Percentiles rank a stretch among this genome's conserved stretches.
phyloP scores from a whole-genome alignment of 2,113 vertebrate genomes.

The Sylvilagus bachmani region DNA sequence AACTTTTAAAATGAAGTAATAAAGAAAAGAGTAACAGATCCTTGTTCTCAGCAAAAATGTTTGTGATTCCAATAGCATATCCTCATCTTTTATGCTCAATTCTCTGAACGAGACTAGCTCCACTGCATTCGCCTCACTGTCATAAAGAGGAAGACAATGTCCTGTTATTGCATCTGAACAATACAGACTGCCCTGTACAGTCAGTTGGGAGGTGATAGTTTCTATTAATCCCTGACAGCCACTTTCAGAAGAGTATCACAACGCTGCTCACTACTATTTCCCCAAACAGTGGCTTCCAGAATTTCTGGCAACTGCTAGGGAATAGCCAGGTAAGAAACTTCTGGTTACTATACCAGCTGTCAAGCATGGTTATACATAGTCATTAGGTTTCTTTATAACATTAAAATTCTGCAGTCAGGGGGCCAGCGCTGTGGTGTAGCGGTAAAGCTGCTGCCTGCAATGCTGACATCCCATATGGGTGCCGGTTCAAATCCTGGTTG shows the following conservation, averaged over 20 bases:
- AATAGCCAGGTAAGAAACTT: background rate
- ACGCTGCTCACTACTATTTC: background rate
- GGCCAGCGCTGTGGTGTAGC: no score
- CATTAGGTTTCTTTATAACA: background rate
- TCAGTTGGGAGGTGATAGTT: background rate
- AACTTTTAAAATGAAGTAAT: background rate
- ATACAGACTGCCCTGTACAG: background rate
- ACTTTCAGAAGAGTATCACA: slow-evolving; percentile 8
- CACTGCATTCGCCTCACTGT: background rate
- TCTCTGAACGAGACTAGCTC: background rate
- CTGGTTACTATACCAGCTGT: background rate
- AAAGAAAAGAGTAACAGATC: background rate
- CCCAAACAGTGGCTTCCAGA: background rate
- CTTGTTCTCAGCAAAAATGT: background rate
- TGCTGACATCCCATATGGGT: no score
- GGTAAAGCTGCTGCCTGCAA: no score
- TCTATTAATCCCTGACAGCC: background rate
- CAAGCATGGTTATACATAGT: slow-evolving; percentile 17
- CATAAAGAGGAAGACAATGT: background rate
- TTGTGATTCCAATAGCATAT: background rate
- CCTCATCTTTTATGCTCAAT: background rate
- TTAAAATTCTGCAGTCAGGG: slow-evolving; percentile 32
- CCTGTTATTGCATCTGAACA: background rate
- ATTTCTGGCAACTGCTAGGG: background rate
- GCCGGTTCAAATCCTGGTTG: no score